These are phyloP conservation scores for Orchestes rusci DNA, from an alignment of 2,888 invertebrate species.

Conservation along the genomic window DNA sequence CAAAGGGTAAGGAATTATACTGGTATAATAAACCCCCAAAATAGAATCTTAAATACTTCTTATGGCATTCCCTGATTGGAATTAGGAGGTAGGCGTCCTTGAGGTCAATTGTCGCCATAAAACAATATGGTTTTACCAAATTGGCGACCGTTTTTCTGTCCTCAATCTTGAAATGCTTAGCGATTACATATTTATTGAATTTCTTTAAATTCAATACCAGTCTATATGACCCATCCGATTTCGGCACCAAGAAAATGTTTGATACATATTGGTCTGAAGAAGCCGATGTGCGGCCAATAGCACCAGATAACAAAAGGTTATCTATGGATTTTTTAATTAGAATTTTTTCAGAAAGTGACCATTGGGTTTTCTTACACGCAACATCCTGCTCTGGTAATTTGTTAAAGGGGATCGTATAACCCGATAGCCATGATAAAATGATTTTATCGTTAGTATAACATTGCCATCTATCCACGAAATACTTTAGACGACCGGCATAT, in stretches of 20 bases:
- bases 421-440: background rate
- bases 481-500: background rate
- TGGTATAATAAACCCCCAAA: slow-evolving; percentile 26
- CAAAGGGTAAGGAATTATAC: slow-evolving; percentile 29
- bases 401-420: background rate
- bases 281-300: slow-evolving; percentile 4
- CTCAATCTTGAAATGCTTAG: slow-evolving; percentile 3
- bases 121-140: background rate
- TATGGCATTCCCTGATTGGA: slow-evolving; percentile 4
- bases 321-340: background rate
- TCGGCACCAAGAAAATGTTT: slow-evolving; percentile 14
- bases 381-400: background rate
- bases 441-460: background rate
- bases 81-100: slow-evolving; percentile 3
- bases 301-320: slow-evolving; percentile 6
- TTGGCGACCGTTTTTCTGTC: background rate
- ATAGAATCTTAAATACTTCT: slow-evolving; percentile 27
- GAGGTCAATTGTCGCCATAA: slow-evolving; percentile 9
- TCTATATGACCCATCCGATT: slow-evolving; percentile 2
- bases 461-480: background rate
- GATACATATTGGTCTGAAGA: slow-evolving; percentile 17
- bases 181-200: background rate
- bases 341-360: background rate
- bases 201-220: slow-evolving; percentile 2
- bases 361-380: background rate